Evolutionary conservation across 1,140 invertebrate species (phyloP), one percentile per base, ranked within the genome.

Genomic region (Bombus breviceps): DNA sequence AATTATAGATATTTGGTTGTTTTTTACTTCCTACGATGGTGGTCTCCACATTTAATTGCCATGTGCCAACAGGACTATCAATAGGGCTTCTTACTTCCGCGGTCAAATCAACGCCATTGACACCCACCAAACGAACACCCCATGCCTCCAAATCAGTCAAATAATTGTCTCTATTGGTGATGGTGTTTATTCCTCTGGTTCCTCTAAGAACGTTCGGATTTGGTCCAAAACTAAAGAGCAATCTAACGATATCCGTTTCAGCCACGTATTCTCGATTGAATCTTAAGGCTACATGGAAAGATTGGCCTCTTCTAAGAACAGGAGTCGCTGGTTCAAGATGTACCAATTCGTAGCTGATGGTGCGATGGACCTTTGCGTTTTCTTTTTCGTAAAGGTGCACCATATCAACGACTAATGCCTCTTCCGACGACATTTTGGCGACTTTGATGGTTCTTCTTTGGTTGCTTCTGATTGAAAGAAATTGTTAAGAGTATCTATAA

Each of bases 301-400:
- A 84, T 86, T 96, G 96, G 12, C 96, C 96, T 59, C 96, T 93
- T 81, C 96, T 92, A 13, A 97, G 91, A 43, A 97, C 94, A 0
- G 95, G 90, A 0, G 91, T 95, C 3, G 95, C 86, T 89, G 92
- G 87, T 39, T 94, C 86, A 73, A 95, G 90, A 12, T 96, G 94
- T 9, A 96, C 91, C 37, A 96, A 69, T 81, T 97, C 96, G 83
- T 95, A 97, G 57, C 95, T 94, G 41, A 94, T 90, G 2, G 96
- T 97, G 68, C 93, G 95, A 93, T 97, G 96, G 0, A 90, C 85
- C 5, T 89, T 92, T 0, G 95, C 95, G 91, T 97, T 97, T 69
- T 96, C 95, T 68, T 92, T 92, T 47, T 95, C 94, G 88, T 96
- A 96, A 62, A 96, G 91, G 69, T 96, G 93, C 5, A 96, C 93